Percentiles rank a stretch among this genome's conserved stretches.
Conservation (phyloP, 2,888 invertebrate species). For the Merodon equestris region DNA sequence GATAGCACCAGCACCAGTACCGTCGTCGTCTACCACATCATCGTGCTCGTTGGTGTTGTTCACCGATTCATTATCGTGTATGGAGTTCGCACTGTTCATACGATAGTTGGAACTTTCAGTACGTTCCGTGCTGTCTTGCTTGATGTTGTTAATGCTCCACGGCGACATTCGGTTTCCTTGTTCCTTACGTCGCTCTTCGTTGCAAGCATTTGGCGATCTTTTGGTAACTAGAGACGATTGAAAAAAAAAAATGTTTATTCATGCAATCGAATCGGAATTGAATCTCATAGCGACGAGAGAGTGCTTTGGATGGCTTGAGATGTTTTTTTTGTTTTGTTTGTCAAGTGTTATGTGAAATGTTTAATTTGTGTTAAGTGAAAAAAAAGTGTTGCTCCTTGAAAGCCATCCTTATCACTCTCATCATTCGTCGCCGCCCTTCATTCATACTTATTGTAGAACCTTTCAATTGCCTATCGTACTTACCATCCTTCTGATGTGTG, state of each 20-base stretch:
- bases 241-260: slow-evolving; percentile 26
- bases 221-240: slow-evolving; percentile 39
- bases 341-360: slow-evolving; percentile 7
- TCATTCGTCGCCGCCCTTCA: slow-evolving; percentile 20
- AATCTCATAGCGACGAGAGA: slow-evolving; percentile 18
- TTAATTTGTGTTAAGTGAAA: slow-evolving; percentile 21
- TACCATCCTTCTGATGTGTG: slow-evolving; percentile 58
- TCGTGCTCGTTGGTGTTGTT: slow-evolving; percentile 43
- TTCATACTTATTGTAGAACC: slow-evolving; percentile 11
- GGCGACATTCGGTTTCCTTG: slow-evolving; percentile 27
- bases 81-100: slow-evolving; percentile 43
- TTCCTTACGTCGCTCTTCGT: slow-evolving; percentile 17
- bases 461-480: slow-evolving; percentile 41
- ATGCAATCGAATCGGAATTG: slow-evolving; percentile 51
- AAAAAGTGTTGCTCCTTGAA: slow-evolving; percentile 41
- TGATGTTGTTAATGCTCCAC: slow-evolving; percentile 30
- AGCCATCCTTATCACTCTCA: neutral
- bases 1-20: too few species aligned
- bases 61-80: slow-evolving; percentile 55
- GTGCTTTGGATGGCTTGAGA: slow-evolving; percentile 50
- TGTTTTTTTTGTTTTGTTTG: slow-evolving; percentile 18
- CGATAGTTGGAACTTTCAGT: slow-evolving; percentile 51
- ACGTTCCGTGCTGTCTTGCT: slow-evolving; percentile 56
- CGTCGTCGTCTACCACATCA: slow-evolving; percentile 1
- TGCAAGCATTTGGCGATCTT: slow-evolving; percentile 38